Evolutionary conservation across 2,888 invertebrate species (phyloP).

Genomic region (Leistus spinibarbis): DNA sequence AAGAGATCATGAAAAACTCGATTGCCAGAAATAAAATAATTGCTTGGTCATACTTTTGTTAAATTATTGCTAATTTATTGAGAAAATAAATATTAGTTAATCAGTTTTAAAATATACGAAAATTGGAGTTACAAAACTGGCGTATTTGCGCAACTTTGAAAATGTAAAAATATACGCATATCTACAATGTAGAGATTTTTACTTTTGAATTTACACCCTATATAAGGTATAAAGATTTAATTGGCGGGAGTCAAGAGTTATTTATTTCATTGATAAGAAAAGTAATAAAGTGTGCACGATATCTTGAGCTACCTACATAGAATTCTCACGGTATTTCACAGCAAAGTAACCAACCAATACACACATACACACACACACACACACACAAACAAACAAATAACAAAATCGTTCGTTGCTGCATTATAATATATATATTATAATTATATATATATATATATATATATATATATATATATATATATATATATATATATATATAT

Average conservation of each 20-base stretch:
- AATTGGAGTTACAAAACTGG: too few relatives aligned
- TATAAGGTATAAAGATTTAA: conserved; percentile 1
- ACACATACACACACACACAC: neutral
- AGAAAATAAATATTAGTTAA: too few relatives aligned
- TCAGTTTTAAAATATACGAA: too few relatives aligned
- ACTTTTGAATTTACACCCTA: neutral
- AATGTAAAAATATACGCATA: too few relatives aligned
- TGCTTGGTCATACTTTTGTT: too few relatives aligned
- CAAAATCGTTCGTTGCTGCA: neutral
- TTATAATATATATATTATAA: conserved; percentile 9
- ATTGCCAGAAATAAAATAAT: too few relatives aligned
- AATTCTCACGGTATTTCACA: neutral
- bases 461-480: neutral
- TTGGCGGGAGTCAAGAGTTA: conserved; percentile 6
- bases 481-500: too few relatives aligned
- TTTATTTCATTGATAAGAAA: conserved; percentile 9
- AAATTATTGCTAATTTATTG: too few relatives aligned
- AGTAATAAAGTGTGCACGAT: conserved; percentile 4
- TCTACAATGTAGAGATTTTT: too few relatives aligned
- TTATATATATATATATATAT: conserved; percentile 3
- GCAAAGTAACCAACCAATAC: neutral
- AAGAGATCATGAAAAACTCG: too few relatives aligned
- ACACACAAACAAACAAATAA: conserved; percentile 4
- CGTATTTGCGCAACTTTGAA: too few relatives aligned
- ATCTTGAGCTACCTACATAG: conserved; percentile 1